Conservation (phyloP, 2,888 invertebrate genomes). For the Zonitis immaculata region DNA sequence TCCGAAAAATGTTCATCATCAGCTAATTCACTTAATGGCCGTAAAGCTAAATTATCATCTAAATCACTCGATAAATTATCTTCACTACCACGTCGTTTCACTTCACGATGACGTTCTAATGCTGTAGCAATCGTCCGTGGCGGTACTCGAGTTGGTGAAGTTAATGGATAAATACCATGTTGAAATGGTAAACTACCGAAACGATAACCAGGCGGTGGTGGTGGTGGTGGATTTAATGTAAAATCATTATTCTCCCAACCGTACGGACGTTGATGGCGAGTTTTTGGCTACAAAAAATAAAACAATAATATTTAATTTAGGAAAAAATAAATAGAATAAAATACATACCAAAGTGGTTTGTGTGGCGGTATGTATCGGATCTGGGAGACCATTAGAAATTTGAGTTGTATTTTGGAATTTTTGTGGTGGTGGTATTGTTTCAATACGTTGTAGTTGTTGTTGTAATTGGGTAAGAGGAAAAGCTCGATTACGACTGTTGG, state of each 20-base stretch:
- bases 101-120: slow-evolving; percentile 74
- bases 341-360: slow-evolving; percentile 74
- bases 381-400: slow-evolving; percentile 38
- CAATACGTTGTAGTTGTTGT: slow-evolving; percentile 29
- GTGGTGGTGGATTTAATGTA: slow-evolving; percentile 53
- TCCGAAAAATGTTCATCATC: slow-evolving; percentile 71
- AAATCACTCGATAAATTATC: slow-evolving; percentile 45
- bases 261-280: slow-evolving; percentile 68
- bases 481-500: slow-evolving; percentile 42
- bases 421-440: slow-evolving; percentile 46
- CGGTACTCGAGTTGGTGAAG: slow-evolving; percentile 53
- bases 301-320: too few relatives aligned
- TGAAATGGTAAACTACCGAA: slow-evolving; percentile 67
- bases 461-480: slow-evolving; percentile 41
- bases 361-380: slow-evolving; percentile 61
- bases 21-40: slow-evolving; percentile 46
- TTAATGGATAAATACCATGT: slow-evolving; percentile 56
- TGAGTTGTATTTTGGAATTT: slow-evolving; percentile 45
- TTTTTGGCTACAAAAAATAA: slow-evolving; percentile 66
- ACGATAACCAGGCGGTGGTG: slow-evolving; percentile 58
- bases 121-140: slow-evolving; percentile 67
- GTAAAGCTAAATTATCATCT: slow-evolving; percentile 38
- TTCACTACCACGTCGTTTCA: slow-evolving; percentile 55
- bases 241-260: slow-evolving; percentile 61
- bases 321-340: slow-evolving; percentile 5